Percentiles rank a stretch among this genome's conserved stretches.
Evolutionary conservation across 2,113 vertebrate genomes (phyloP).

Genomic region (Ceyx melanurus): DNA sequence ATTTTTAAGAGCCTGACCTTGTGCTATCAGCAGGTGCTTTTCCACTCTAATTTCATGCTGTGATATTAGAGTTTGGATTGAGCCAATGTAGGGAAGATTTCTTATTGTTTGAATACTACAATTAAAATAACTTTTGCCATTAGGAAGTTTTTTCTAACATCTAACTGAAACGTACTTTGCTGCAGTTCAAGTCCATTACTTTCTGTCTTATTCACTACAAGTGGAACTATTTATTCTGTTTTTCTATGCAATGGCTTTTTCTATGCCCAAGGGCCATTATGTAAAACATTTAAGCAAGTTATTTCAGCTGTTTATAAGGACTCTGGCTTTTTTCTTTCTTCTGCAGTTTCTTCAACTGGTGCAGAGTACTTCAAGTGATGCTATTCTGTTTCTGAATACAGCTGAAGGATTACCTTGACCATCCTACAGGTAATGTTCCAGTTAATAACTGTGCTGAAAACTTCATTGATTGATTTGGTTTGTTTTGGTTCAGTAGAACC

Average conservation of each 20-base stretch:
- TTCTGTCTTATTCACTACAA: not conserved
- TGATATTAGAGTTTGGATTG: not conserved
- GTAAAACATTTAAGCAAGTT: not conserved
- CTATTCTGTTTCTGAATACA: not conserved
- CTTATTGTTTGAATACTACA: not conserved
- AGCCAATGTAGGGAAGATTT: not conserved
- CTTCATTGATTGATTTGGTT: not conserved
- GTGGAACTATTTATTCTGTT: not conserved
- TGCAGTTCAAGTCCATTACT: not conserved
- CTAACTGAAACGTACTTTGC: not conserved
- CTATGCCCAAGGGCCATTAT: not conserved
- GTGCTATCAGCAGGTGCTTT: not conserved
- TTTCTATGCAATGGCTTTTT: not conserved
- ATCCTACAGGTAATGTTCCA: not conserved
- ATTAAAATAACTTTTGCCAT: not conserved
- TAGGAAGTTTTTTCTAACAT: not conserved
- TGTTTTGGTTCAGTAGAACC: not conserved
- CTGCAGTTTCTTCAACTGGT: not conserved
- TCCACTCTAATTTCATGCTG: not conserved
- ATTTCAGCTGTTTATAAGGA: not conserved
- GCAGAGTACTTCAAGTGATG: not conserved
- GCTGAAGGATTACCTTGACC: not conserved
- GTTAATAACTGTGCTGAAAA: not conserved
- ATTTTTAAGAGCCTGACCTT: not conserved
- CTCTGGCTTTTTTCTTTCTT: not conserved